Evolutionary conservation across 2,113 vertebrate genomes (phyloP).

Genomic region (human (Homo sapiens)): GRCh38 chr12:117564501-117565000

Average conservation of each 20-base stretch:
- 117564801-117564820: background rate
- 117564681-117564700: background rate
- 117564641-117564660: background rate
- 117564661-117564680: background rate
- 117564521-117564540: background rate
- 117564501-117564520: background rate
- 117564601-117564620: background rate
- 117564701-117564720: background rate
- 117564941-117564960: background rate
- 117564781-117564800: background rate
- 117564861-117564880: background rate
- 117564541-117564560: conserved; percentile 15
- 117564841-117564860: background rate
- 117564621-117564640: background rate
- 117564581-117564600: background rate
- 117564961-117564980: rapidly evolving
- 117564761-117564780: background rate
- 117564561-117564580: conserved; percentile 33
- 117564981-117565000: background rate
- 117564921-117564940: background rate
- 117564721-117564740: background rate
- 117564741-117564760: background rate
- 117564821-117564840: rapidly evolving
- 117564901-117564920: background rate
- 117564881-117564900: background rate